Evolutionary conservation across 2,797 vertebrate species (phyloP).

Genomic region (Dendrocincla fuliginosa): DNA sequence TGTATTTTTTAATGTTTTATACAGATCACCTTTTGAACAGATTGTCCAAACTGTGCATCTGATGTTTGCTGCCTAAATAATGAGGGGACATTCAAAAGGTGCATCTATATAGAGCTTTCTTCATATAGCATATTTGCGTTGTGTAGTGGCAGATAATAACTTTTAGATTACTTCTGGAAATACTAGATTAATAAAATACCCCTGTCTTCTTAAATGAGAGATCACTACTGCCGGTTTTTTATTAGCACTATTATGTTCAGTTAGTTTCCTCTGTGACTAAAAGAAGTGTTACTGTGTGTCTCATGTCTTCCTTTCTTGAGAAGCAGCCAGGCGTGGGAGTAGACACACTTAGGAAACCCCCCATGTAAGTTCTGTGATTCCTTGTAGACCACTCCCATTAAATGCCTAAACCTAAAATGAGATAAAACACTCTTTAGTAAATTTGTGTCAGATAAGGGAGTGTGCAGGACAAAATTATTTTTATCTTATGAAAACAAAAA

Average conservation of each 20-base stretch:
- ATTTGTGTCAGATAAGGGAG: neutral
- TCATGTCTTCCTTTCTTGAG: slow-evolving; percentile 50
- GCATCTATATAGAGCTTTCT: neutral
- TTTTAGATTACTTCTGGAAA: neutral
- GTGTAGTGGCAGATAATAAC: neutral
- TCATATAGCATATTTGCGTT: neutral
- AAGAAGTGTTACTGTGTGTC: neutral
- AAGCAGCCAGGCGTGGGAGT: slow-evolving; percentile 29
- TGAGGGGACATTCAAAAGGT: neutral
- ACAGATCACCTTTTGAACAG: neutral
- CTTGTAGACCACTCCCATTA: neutral
- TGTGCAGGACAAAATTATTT: neutral
- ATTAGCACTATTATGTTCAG: neutral
- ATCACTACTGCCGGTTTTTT: neutral
- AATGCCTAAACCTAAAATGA: neutral
- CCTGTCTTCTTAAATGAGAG: neutral
- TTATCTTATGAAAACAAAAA: neutral
- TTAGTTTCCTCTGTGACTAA: slow-evolving; percentile 56
- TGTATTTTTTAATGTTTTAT: neutral
- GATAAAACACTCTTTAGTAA: neutral
- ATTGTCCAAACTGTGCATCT: neutral
- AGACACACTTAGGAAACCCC: slow-evolving; percentile 16
- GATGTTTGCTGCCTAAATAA: neutral
- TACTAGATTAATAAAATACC: neutral
- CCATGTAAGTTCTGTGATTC: neutral